Evolutionary conservation across 2,797 vertebrate genomes (phyloP), one percentile per base, ranked within the genome.

Genomic region (Menidia menidia): DNA sequence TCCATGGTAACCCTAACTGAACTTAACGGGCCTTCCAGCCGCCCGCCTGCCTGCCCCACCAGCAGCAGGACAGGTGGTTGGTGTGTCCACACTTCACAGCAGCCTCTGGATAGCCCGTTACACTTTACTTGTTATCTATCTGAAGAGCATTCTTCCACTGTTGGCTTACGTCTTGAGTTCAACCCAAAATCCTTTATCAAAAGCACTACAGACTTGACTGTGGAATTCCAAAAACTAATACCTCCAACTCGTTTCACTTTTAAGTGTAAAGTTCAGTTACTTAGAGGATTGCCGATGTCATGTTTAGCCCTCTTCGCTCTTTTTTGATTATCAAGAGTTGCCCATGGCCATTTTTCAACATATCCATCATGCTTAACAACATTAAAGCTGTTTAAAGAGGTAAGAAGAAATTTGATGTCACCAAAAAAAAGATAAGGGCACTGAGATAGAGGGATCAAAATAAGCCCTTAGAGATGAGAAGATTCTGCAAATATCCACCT

Each of bases 1-100:
- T 75, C 91, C 87, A 86, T 80, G 85, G 89, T 55, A 88, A 92
- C 89, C 55, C 69, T 32, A 13, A 11, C 58, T 77, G 85, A 90
- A 80, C 81, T 76, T 60, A 39, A 72, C 13, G 51, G 63, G 77
- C 58, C 61, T 35, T 41, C 57, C 73, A 62, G 66, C 78, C 77
- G 68, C 19, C 65, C 35, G 31, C 64, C 33, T 1, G 66, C 35
- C 43, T 60, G 41, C 50, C 71, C 75, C 72, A 83, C 73, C 70
- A 85, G 75, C 68, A 71, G 64, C 66, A 75, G 56, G 68, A 91
- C 93, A 39, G 35, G 35, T 39, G 35, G 35, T 39, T 39, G 35
- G 35, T 39, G 35, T 9, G 35, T 39, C 35, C 5, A 39, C 35
- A 39, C 35, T 39, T 25, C 25, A 25, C 25, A 25, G 59, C 60